Evolutionary conservation across 2,797 vertebrate species (phyloP), one percentile per base, ranked within the genome.

Genomic region (Spheniscus humboldti): DNA sequence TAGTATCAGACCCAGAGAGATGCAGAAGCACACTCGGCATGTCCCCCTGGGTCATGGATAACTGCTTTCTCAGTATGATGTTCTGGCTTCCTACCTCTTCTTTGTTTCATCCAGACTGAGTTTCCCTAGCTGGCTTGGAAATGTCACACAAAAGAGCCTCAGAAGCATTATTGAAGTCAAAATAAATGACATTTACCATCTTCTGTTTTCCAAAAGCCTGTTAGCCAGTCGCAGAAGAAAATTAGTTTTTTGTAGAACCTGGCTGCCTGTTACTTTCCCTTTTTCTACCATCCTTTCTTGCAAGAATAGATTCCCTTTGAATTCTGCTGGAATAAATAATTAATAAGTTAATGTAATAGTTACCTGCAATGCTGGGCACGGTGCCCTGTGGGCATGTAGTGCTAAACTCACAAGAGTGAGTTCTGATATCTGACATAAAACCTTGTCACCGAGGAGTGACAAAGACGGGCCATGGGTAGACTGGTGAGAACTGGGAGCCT

Each of bases 111-210:
- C 60, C 77, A 15, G n/a, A 20, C 37, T 9, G 1, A 7, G 19
- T 48, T 91, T 87, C 74, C 74, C 74, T 3, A 22, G 41, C 69
- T 59, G 10, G 37, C 94, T 89, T 2, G 1, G 81, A 86, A 81
- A 71, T 71, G 77, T 74, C 90, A 87, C 2, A 2, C 66, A 43
- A 23, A 77, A 86, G 74, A 86, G 80, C 64, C 92, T 86, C 73
- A 60, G 69, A 76, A 89, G 87, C 52, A 57, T 87, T 86, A 83
- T 79, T 90, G 75, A 94, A 90, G 92, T 94, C 43, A 90, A 59
- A 86, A 88, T 59, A 92, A 94, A 90, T 72, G 83, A 50, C 86
- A 52, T 71, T 81, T 81, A 55, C 87, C 86, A 76, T 82, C 73
- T 73, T 45, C 55, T 66, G 87, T 73, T 83, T 83, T 88, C 92